Conservation (phyloP, 2,113 vertebrate species). For the Carollia perspicillata region DNA sequence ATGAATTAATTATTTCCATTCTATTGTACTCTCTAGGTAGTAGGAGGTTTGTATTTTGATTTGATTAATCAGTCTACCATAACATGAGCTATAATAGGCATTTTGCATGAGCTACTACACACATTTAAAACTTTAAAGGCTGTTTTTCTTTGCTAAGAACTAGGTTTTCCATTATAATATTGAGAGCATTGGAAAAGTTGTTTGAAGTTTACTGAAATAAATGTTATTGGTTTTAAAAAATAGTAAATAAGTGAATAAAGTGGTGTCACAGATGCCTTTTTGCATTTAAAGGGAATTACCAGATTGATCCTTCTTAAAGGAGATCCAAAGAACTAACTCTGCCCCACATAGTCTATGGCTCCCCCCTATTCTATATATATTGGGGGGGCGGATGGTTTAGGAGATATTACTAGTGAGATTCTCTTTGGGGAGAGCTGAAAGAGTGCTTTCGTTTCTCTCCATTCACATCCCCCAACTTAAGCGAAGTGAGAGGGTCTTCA, state of each 20-base stretch:
- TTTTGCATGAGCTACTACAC: constrained; percentile 8
- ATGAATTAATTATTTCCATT: constrained; percentile 69
- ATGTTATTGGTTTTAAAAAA: not conserved
- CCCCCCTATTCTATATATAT: not conserved
- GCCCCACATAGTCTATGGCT: not conserved
- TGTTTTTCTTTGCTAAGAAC: constrained; percentile 1
- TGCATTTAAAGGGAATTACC: not conserved
- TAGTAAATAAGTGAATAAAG: not conserved
- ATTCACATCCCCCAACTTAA: not conserved
- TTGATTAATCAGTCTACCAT: constrained; percentile 56
- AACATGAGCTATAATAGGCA: constrained; percentile 31
- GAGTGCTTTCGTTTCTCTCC: not conserved
- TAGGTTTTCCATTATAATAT: not conserved
- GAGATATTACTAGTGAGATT: not conserved
- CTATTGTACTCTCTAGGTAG: constrained; percentile 60
- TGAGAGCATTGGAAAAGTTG: constrained; percentile 27
- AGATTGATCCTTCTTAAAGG: not conserved
- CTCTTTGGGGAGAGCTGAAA: not conserved
- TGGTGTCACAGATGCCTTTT: not conserved
- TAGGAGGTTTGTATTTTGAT: constrained; percentile 70
- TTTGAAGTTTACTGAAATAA: constrained; percentile 13
- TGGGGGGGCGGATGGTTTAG: too few species aligned
- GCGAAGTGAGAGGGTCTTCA: not conserved
- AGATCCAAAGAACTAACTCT: not conserved
- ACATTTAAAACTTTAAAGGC: constrained; percentile 14